These are phyloP conservation scores for Chamaea fasciata DNA, from an alignment of 2,113 vertebrate genomes.

Conservation along the genomic window DNA sequence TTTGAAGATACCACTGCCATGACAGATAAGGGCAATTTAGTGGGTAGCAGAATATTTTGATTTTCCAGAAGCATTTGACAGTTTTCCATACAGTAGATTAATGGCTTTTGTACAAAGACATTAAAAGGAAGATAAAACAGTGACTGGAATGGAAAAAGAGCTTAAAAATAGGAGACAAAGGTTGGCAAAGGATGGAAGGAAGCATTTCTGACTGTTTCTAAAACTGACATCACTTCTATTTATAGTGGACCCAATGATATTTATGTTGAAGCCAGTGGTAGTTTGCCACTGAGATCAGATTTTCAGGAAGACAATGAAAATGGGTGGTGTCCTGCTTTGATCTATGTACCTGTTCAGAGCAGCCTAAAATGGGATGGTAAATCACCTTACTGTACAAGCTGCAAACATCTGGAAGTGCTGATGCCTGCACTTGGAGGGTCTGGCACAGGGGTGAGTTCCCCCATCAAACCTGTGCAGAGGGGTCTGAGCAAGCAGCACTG, in stretches of 20 bases:
- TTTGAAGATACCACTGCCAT: slow-evolving; percentile 60
- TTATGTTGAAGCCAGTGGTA: background rate
- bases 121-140: slow-evolving; percentile 47
- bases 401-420: background rate
- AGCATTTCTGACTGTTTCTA: slow-evolving; percentile 18
- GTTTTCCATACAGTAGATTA: slow-evolving; percentile 46
- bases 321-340: background rate
- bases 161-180: slow-evolving; percentile 25
- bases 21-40: slow-evolving; percentile 64
- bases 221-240: slow-evolving; percentile 27
- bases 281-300: background rate
- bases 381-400: background rate
- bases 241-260: background rate
- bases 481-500: background rate
- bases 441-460: background rate
- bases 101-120: slow-evolving; percentile 30
- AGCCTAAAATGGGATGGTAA: background rate
- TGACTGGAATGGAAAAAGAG: slow-evolving; percentile 27
- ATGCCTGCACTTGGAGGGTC: background rate
- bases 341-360: background rate
- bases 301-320: background rate
- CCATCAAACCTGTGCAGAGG: background rate
- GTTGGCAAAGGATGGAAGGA: slow-evolving; percentile 23
- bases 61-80: slow-evolving; percentile 54
- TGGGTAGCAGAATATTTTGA: slow-evolving; percentile 61